phyloP scores from a whole-genome alignment of 2,113 vertebrate genomes.

The Myotis davidii region DNA sequence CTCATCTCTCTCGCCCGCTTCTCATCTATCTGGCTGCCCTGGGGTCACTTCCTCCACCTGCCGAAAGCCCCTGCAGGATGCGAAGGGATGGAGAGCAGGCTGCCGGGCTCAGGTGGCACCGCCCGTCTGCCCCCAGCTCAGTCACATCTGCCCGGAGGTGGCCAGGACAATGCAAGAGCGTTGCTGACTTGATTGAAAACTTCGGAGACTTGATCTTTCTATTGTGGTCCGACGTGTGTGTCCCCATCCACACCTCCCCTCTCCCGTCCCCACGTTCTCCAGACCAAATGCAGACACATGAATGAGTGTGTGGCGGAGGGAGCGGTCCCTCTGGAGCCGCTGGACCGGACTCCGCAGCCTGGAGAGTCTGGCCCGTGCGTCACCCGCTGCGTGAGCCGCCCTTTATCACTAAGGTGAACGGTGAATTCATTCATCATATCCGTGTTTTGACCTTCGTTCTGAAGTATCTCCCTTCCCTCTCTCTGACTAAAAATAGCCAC shows the following conservation, averaged over 20 bases:
- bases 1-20: neutral
- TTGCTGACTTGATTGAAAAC: neutral
- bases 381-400: neutral
- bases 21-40: neutral
- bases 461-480: neutral
- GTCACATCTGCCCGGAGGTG: neutral
- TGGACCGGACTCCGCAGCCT: accelerated
- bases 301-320: accelerated
- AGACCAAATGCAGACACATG: neutral
- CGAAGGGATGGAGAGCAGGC: neutral
- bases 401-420: neutral
- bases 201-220: neutral
- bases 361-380: neutral
- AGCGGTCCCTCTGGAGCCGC: accelerated
- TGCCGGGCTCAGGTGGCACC: accelerated
- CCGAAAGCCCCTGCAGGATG: neutral
- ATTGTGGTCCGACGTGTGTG: accelerated
- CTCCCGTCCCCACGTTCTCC: neutral
- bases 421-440: neutral
- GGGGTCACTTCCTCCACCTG: neutral
- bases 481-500: neutral
- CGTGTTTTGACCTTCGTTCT: neutral
- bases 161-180: neutral
- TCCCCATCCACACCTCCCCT: too few relatives aligned
- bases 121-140: accelerated